Conservation (phyloP, 1,140 invertebrate genomes). For the Pseudobourletiella spinata region DNA sequence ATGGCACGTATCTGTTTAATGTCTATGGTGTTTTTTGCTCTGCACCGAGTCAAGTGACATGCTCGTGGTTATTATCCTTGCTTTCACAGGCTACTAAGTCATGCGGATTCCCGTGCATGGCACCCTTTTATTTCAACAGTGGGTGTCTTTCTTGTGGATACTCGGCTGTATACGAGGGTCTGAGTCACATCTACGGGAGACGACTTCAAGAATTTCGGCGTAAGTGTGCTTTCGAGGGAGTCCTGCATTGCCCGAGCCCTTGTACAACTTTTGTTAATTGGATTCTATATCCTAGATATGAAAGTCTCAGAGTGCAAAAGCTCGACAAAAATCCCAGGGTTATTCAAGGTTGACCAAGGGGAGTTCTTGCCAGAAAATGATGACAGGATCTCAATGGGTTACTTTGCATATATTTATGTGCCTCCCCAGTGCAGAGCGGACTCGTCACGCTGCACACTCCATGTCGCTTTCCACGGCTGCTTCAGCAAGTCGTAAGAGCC, state of each 20-base stretch:
- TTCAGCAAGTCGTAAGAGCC: constrained; percentile 23
- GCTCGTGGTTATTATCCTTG: no score
- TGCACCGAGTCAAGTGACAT: no score
- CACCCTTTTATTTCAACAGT: constrained; percentile 25
- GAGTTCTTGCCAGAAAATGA: constrained; percentile 24
- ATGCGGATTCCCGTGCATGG: constrained; percentile 23
- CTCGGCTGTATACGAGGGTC: constrained; percentile 27
- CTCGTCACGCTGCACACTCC: constrained; percentile 16
- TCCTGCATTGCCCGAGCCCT: not conserved
- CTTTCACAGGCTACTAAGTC: constrained; percentile 19
- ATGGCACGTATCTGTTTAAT: no score
- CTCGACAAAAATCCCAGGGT: constrained; percentile 14
- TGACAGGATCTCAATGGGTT: constrained; percentile 27
- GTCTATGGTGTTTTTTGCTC: no score
- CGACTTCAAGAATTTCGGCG: constrained; percentile 19
- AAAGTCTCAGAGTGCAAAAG: constrained; percentile 25
- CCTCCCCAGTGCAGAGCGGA: constrained; percentile 21
- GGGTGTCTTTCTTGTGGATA: constrained; percentile 26
- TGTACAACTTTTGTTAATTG: not conserved
- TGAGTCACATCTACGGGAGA: constrained; percentile 22
- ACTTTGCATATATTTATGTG: constrained; percentile 24
- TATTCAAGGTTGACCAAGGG: constrained; percentile 23
- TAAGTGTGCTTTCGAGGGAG: no score
- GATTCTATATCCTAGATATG: constrained; percentile 9
- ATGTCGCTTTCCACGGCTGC: constrained; percentile 29